phyloP scores from a whole-genome alignment of 2,113 vertebrate genomes.

The Cyanoderma ruficeps region DNA sequence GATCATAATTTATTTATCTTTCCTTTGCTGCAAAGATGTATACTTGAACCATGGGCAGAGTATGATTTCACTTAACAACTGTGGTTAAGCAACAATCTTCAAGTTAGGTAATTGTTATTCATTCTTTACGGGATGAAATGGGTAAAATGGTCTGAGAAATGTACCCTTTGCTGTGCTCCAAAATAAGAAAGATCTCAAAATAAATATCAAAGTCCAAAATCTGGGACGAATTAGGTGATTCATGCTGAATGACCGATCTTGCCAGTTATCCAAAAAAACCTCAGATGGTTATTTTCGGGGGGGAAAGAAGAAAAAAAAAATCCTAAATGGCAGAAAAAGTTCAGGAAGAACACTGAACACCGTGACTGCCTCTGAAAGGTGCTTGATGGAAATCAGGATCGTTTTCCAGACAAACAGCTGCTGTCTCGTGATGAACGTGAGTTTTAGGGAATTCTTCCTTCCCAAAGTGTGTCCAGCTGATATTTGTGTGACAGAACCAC shows the following conservation, averaged over 20 bases:
- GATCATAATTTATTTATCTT: neutral
- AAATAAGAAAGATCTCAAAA: conserved; percentile 37
- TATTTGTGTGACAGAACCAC: neutral
- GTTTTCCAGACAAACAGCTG: neutral
- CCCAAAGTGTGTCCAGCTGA: neutral
- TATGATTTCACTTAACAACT: conserved; percentile 20
- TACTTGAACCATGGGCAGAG: neutral
- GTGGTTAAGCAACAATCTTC: neutral
- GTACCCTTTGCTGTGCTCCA: neutral
- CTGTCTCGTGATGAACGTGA: neutral
- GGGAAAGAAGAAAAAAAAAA: neutral
- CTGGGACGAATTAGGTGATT: conserved; percentile 59
- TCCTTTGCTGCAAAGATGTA: neutral
- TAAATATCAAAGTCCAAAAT: conserved; percentile 22
- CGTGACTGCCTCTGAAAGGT: neutral
- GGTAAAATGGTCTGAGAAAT: conserved; percentile 5
- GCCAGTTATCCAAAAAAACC: neutral
- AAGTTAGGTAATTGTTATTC: conserved; percentile 3
- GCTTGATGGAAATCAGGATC: neutral
- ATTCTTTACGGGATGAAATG: neutral
- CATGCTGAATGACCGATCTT: neutral
- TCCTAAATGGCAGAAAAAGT: neutral
- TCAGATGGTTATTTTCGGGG: neutral
- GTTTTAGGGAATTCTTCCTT: neutral
- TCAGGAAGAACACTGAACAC: neutral